phyloP scores from a whole-genome alignment of 2,113 vertebrate species.

The Dromiciops gliroides region DNA sequence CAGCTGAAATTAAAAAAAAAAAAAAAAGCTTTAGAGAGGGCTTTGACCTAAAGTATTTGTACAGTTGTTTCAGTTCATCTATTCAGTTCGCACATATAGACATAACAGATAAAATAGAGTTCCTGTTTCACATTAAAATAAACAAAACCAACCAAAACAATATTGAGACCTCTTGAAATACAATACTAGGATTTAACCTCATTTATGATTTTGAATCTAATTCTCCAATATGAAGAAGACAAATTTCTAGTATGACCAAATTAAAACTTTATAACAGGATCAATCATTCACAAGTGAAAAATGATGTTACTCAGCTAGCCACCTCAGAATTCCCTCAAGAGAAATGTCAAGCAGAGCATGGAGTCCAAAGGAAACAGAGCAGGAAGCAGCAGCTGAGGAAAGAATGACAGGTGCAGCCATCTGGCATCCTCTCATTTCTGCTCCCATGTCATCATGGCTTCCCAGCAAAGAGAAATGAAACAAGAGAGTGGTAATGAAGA shows the following conservation, averaged over 20 bases:
- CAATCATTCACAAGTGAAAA: neutral
- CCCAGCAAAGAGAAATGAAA: neutral
- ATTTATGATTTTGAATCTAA: neutral
- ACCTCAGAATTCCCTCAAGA: neutral
- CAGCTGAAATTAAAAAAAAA: neutral
- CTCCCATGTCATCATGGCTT: neutral
- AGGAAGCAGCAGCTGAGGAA: neutral
- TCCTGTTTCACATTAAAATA: neutral
- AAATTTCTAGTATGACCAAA: neutral
- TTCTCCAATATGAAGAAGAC: neutral
- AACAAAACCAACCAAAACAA: neutral
- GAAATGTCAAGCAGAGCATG: neutral
- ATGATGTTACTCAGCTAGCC: neutral
- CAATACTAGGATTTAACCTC: neutral
- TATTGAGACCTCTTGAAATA: neutral
- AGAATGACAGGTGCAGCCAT: neutral
- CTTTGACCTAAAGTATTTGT: neutral
- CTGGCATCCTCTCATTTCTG: neutral
- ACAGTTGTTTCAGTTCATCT: neutral
- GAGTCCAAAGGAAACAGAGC: neutral
- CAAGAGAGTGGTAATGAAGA: neutral
- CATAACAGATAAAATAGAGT: neutral
- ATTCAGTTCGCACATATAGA: neutral
- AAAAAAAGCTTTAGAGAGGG: no score
- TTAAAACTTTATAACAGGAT: neutral